Base-by-base conservation (phyloP, 2,113 vertebrate genomes). In the Prolemur simus region DNA sequence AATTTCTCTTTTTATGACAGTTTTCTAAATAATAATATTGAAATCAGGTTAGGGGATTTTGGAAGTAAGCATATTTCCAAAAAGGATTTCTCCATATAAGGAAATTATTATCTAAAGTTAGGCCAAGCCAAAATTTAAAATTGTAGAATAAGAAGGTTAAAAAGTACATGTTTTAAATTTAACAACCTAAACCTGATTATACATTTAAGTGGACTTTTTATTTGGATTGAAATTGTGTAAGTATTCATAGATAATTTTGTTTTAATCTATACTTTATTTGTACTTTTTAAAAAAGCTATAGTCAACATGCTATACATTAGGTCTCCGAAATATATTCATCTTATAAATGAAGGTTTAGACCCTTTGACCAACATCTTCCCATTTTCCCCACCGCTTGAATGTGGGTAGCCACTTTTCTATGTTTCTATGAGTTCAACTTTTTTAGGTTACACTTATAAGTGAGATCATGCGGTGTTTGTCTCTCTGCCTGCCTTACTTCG, bases 101-200 rank as follows among this genome's bases (percentile, higher is more conserved):
- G 23, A 84, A 87, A 95, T 82, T 88, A 76, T 89, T 87, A 54
- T 58, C 15, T 10, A 69, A 86, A 91, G 15, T 93, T 83, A 85
- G 39, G 27, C 39, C 60, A 87, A 80, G 4, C 17, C 87, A 88
- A 88, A 96, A 76, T 77, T 87, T 66, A 42, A 54, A 25, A 37
- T 63, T 63, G 68, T n/a, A 93, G 8, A 4, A 34, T 80, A 89
- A 60, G 29, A 93, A 86, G 29, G 8, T n/a, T 32, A 64, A 63
- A 66, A 74, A 81, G 6, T 73, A 20, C 63, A 7, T 88, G 17
- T 76, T 94, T 92, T 74, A 87, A 89, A 80, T 6, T 37, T 54
- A 77, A 82, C 5, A 52, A 77, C 89, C 7, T 11, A 91, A 92
- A 68, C 7, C 81, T 7, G 84, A 54, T 92, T 68, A 47, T 76